Evolutionary conservation across 2,888 invertebrate genomes (phyloP).

Genomic region (Tubulanus polymorphus): DNA sequence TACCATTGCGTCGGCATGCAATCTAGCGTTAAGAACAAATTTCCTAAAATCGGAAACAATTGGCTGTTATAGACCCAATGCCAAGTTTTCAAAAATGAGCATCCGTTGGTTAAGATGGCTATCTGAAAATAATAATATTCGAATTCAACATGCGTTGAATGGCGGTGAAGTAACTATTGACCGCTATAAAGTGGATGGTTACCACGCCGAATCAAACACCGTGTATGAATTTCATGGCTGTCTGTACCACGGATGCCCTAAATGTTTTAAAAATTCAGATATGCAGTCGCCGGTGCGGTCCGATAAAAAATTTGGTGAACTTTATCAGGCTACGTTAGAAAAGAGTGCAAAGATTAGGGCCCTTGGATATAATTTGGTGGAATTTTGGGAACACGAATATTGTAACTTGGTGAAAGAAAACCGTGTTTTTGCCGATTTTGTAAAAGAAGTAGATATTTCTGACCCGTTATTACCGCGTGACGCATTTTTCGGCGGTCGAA

Average conservation of each 20-base stretch:
- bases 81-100: not conserved
- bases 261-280: not conserved
- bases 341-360: not conserved
- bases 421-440: constrained; percentile 13
- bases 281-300: not conserved
- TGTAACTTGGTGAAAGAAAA: constrained; percentile 15
- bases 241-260: not conserved
- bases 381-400: not conserved
- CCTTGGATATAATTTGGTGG: constrained; percentile 12
- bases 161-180: not conserved
- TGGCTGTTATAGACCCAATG: constrained; percentile 1
- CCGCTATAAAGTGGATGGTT: not conserved
- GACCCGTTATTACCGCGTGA: constrained; percentile 24
- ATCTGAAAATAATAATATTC: not conserved
- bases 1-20: not conserved
- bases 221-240: not conserved
- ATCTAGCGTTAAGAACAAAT: not conserved
- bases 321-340: not conserved
- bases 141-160: not conserved
- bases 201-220: no score
- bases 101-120: constrained; percentile 18
- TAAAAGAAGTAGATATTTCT: constrained; percentile 16
- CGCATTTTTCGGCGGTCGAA: constrained; percentile 32
- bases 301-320: not conserved
- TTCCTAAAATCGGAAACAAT: constrained; percentile 8